These are phyloP conservation scores for Arothron firmamentum DNA, from an alignment of 2,113 vertebrate genomes.

Conservation along the genomic window DNA sequence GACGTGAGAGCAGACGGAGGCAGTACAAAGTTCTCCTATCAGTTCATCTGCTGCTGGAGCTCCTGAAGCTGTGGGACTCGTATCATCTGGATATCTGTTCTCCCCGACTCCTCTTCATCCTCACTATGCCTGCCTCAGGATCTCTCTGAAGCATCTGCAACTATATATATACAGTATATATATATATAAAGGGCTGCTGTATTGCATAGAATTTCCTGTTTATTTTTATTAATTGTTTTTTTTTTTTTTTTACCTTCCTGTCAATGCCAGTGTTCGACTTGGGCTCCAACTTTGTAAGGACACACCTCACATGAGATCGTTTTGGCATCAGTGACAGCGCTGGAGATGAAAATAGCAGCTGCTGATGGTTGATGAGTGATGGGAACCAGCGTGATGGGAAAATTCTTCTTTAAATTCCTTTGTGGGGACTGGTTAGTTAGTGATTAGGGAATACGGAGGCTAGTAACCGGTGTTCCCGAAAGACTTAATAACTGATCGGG, in stretches of 20 bases:
- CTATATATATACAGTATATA: no score
- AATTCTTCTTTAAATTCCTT: slow-evolving; percentile 58
- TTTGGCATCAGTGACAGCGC: slow-evolving; percentile 31
- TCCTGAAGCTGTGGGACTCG: slow-evolving; percentile 30
- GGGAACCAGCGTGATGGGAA: slow-evolving; percentile 43
- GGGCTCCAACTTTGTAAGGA: slow-evolving; percentile 5
- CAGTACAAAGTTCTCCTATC: slow-evolving; percentile 33
- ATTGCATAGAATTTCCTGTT: no score
- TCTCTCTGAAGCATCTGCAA: no score
- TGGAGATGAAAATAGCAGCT: slow-evolving; percentile 52
- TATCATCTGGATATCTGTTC: slow-evolving; percentile 33
- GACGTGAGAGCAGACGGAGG: no score
- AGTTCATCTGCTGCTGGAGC: slow-evolving; percentile 44
- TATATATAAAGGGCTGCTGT: no score
- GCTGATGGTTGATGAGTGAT: slow-evolving; percentile 69
- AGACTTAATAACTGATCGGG: slow-evolving; percentile 42
- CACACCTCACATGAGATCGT: slow-evolving; percentile 23
- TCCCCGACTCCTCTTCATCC: slow-evolving; percentile 8
- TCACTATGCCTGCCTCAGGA: not conserved
- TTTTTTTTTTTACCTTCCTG: no score
- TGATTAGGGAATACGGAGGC: no score
- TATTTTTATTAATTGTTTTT: no score
- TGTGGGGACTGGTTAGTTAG: not conserved
- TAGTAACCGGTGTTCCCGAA: no score
- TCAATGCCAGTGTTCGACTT: no score